phyloP scores from a whole-genome alignment of 30 jellyfish, hydroid and myxozoan genomes.

The Aurelia aurita complex sp. Pacific region DNA sequence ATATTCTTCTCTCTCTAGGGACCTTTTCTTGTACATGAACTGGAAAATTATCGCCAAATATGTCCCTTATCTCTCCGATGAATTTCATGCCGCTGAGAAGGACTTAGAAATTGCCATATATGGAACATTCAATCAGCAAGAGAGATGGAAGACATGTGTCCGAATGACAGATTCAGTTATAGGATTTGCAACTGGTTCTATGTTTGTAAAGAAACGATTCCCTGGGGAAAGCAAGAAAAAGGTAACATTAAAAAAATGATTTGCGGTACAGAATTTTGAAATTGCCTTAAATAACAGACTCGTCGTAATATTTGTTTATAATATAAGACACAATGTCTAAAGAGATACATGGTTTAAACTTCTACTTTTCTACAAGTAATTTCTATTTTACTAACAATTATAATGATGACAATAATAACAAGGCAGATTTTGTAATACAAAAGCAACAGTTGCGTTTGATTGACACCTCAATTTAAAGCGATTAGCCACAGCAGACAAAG shows the following conservation, averaged over 20 bases:
- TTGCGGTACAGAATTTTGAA: too few relatives aligned
- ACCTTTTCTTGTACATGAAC: slow-evolving; percentile 40
- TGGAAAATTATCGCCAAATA: slow-evolving; percentile 51
- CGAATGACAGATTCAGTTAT: slow-evolving; percentile 47
- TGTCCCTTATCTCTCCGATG: slow-evolving; percentile 72
- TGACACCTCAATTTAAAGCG: too few relatives aligned
- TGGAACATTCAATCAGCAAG: slow-evolving; percentile 62
- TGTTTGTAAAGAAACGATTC: slow-evolving; percentile 79
- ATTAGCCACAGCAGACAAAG: too few relatives aligned
- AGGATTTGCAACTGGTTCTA: slow-evolving; percentile 90
- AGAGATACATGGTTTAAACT: too few relatives aligned
- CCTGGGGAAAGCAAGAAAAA: slow-evolving; percentile 61
- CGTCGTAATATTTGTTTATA: too few relatives aligned
- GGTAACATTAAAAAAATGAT: slow-evolving; percentile 26
- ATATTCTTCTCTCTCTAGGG: slow-evolving; percentile 24
- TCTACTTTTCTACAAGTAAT: too few relatives aligned
- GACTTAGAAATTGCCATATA: slow-evolving; percentile 60
- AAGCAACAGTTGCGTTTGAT: too few relatives aligned
- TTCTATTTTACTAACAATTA: too few relatives aligned
- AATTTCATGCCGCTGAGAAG: slow-evolving; percentile 55
- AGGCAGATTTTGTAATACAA: too few relatives aligned
- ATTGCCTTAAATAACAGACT: too few relatives aligned
- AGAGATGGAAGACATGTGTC: slow-evolving; percentile 89
- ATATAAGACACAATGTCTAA: too few relatives aligned
- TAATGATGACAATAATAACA: too few relatives aligned